Conservation (phyloP, 2,888 invertebrate genomes). For the Pterostichus niger region DNA sequence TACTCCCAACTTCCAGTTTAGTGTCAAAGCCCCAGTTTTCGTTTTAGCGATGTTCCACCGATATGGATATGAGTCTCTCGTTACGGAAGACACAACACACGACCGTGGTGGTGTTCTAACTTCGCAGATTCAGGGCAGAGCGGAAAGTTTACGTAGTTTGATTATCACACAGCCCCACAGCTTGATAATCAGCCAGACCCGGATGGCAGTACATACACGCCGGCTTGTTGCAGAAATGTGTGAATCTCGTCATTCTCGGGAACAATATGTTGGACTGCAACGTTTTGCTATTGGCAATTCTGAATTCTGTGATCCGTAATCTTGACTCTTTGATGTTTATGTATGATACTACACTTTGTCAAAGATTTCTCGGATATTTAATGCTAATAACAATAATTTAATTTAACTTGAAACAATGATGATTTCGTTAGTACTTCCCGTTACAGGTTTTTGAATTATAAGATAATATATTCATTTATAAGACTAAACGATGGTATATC, state of each 20-base stretch:
- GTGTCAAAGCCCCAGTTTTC: background rate
- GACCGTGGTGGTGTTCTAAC: background rate
- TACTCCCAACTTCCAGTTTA: slow-evolving; percentile 4
- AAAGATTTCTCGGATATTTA: background rate
- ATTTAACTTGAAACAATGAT: too few relatives aligned
- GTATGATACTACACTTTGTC: background rate
- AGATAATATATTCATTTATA: too few relatives aligned
- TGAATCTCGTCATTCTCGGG: background rate
- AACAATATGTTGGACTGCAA: background rate
- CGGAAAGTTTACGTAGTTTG: slow-evolving; percentile 47
- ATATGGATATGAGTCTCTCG: slow-evolving; percentile 22
- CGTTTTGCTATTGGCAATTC: background rate
- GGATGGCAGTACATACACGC: slow-evolving; percentile 32
- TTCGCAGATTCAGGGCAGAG: slow-evolving; percentile 39
- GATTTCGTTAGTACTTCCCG: too few relatives aligned
- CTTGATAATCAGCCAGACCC: slow-evolving; percentile 41
- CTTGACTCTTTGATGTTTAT: slow-evolving; percentile 10
- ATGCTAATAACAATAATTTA: slow-evolving; percentile 1
- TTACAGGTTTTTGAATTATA: too few relatives aligned
- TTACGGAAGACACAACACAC: slow-evolving; percentile 18
- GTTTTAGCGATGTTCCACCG: slow-evolving; percentile 3
- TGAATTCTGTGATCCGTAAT: background rate
- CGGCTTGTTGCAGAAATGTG: background rate
- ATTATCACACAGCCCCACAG: slow-evolving; percentile 32
- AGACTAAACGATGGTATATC: too few relatives aligned